Base-by-base conservation (phyloP, 1,140 invertebrate genomes). In the Diachasmimorpha longicaudata region DNA sequence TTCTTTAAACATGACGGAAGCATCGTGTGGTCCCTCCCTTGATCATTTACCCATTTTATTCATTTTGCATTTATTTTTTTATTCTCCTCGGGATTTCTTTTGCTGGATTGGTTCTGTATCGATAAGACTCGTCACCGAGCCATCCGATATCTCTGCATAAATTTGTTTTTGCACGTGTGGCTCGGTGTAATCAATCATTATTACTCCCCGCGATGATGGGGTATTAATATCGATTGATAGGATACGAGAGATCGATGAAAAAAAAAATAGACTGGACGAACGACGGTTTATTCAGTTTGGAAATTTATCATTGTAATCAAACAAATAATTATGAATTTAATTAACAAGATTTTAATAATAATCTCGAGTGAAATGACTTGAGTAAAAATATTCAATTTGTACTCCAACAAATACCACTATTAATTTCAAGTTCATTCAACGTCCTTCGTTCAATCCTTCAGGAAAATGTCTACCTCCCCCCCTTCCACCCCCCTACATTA, bases 1-100 rank as follows among this genome's bases (percentile, higher is more conserved):
- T 75, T 80, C 68, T 80, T 83, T 84, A 80, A 84, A 85, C 83
- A 86, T 85, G 83, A 86, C 84, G 85, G 83, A 84, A 85, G 84
- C 84, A 84, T 83, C 31, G 31, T 80, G 80, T 23, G 82, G 31
- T 14, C n/a, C 77, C 69, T 39, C 70, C 14, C 66, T 19, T 16
- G 21, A 63, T 63, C 58, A 63, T 63, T 63, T 55, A 55, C 58
- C 58, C 58, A 63, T 52, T 52, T 52, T 16, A 52, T 16, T 16
- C 48, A 16, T 52, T 52, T 52, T 52, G 13, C 48, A 13, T 55
- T 55, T 55, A 19, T 55, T 55, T 55, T 52, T 52, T 52, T 52
- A 6, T 8, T 52, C 14, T 52, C 13, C 4, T 52, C 16, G 44
- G 3, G n/a, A 14, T 48, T 10, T 48, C 44, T 48, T 10, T 48